phyloP scores from a whole-genome alignment of 2,888 invertebrate genomes.

The Lycophotia porphyrea region DNA sequence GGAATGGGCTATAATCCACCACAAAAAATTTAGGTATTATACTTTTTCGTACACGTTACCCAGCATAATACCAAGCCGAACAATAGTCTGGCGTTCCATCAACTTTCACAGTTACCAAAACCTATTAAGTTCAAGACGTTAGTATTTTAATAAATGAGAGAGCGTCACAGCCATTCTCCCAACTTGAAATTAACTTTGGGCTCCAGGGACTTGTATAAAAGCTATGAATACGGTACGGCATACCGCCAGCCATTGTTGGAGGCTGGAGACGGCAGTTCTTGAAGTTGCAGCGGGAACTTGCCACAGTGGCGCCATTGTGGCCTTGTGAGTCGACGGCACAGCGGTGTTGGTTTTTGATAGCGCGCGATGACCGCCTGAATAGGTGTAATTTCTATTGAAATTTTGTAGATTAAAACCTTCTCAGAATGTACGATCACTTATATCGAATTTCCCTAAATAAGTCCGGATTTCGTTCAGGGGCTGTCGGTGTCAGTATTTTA shows the following conservation, averaged over 20 bases:
- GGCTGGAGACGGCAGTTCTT: conserved; percentile 36
- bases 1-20: no score
- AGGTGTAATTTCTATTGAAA: conserved; percentile 18
- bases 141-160: conserved; percentile 86
- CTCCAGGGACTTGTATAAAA: conserved; percentile 76
- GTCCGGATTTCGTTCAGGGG: background rate
- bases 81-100: conserved; percentile 54
- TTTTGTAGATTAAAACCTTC: background rate
- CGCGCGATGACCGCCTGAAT: conserved; percentile 24
- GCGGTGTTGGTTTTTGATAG: conserved; percentile 28
- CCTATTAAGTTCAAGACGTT: conserved; percentile 86
- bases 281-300: conserved; percentile 52
- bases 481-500: background rate
- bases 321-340: background rate
- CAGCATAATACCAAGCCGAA: conserved; percentile 20
- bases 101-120: conserved; percentile 83
- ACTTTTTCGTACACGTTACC: background rate
- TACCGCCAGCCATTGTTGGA: conserved; percentile 68
- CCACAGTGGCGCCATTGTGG: conserved; percentile 43
- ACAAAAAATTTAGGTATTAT: background rate
- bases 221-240: conserved; percentile 72
- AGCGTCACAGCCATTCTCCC: conserved; percentile 71
- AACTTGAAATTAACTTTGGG: conserved; percentile 88
- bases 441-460: background rate
- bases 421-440: background rate